These are phyloP conservation scores for Ictalurus punctatus DNA, from an alignment of 2,113 vertebrate species.

Conservation along the genomic window DNA sequence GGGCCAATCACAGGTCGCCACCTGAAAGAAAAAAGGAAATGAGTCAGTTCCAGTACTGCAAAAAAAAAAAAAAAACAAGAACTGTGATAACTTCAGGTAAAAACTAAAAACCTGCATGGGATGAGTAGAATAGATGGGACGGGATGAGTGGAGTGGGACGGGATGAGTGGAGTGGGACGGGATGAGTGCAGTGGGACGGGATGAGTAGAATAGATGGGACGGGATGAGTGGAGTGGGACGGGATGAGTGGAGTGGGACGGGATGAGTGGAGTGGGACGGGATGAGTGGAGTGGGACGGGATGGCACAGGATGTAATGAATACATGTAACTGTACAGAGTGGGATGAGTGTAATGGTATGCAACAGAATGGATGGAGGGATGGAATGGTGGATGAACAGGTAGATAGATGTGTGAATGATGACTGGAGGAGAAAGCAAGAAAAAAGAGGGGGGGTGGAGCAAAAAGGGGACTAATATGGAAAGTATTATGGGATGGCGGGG, in stretches of 20 bases:
- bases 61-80: not conserved
- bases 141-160: not conserved
- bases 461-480: not conserved
- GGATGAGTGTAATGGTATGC: no score
- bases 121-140: not conserved
- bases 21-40: slow-evolving; percentile 59
- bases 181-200: not conserved
- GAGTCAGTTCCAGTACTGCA: not conserved
- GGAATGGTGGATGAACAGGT: no score
- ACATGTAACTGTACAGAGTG: not conserved
- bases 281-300: not conserved
- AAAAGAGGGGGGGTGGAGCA: not conserved
- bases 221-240: not conserved
- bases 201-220: not conserved
- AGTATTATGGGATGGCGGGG: not conserved
- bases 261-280: no score
- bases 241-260: no score
- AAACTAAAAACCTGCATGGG: no score
- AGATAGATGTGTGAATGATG: not conserved
- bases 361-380: not conserved
- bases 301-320: not conserved
- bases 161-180: no score
- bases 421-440: not conserved
- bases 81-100: no score
- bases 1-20: slow-evolving; percentile 28